phyloP scores from a whole-genome alignment of 2,797 vertebrate genomes.

The Sarcoramphus papa region DNA sequence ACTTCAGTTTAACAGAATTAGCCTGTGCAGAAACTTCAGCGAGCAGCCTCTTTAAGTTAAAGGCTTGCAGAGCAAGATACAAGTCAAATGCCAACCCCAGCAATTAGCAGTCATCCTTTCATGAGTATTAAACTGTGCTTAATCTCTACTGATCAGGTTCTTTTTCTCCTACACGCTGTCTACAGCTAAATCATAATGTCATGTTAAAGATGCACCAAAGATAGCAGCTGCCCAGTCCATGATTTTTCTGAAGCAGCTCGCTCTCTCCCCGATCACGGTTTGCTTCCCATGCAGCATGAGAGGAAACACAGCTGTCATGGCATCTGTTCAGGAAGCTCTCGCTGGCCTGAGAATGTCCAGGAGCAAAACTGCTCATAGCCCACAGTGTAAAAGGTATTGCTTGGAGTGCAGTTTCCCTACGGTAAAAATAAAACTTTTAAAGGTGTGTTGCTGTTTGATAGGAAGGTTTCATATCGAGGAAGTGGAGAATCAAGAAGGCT shows the following conservation, averaged over 20 bases:
- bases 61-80: background rate
- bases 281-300: background rate
- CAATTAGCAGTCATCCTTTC: background rate
- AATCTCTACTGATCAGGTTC: background rate
- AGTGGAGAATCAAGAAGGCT: background rate
- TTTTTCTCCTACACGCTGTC: background rate
- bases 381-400: background rate
- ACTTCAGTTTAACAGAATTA: constrained; percentile 27
- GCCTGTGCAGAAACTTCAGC: background rate
- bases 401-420: background rate
- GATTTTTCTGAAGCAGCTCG: background rate
- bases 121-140: background rate
- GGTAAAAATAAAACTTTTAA: background rate
- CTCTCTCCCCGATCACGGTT: background rate
- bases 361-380: background rate
- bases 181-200: background rate
- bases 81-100: background rate
- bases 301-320: background rate
- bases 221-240: background rate
- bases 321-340: background rate
- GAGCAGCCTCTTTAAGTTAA: background rate
- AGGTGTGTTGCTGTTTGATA: background rate
- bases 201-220: background rate
- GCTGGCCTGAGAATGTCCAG: background rate
- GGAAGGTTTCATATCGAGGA: background rate